A percentile compares a stretch with the other conserved stretches of the same genome.
Evolutionary conservation across 53 echinoderm and acorn worm species (phyloP).

Genomic region (Crossaster papposus): DNA sequence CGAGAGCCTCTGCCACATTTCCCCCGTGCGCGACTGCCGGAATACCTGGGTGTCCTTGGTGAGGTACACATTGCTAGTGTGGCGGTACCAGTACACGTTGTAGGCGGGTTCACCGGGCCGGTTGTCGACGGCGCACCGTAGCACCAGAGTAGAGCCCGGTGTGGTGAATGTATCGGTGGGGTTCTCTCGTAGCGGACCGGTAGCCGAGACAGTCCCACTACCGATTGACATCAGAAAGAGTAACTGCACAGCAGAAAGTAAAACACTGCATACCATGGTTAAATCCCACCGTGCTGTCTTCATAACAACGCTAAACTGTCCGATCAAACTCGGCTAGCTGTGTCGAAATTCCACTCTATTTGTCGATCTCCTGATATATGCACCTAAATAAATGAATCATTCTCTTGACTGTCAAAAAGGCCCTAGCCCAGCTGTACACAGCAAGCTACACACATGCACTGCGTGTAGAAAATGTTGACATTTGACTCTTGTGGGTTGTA

Average conservation of each 20-base stretch:
- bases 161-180: conserved; percentile 29
- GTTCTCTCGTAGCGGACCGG: conserved; percentile 19
- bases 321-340: neutral
- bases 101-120: neutral
- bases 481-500: conserved; percentile 17
- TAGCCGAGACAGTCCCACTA: neutral
- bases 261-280: neutral
- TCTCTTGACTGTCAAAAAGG: neutral
- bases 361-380: neutral
- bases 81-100: conserved; percentile 63
- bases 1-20: conserved; percentile 15
- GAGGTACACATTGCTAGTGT: conserved; percentile 22
- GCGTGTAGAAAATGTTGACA: conserved; percentile 21
- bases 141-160: conserved; percentile 26
- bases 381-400: neutral
- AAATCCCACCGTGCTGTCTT: neutral
- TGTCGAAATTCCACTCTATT: neutral
- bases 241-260: neutral
- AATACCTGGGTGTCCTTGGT: conserved; percentile 47
- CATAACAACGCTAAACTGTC: no score
- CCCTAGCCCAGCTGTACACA: no score
- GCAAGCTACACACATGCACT: neutral
- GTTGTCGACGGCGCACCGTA: conserved; percentile 47
- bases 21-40: conserved; percentile 31
- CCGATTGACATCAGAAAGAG: neutral